Percentiles rank a stretch among this genome's conserved stretches.
These are phyloP conservation scores for Macrosiphum euphorbiae DNA, from an alignment of 2,888 invertebrate genomes.

Conservation along the genomic window DNA sequence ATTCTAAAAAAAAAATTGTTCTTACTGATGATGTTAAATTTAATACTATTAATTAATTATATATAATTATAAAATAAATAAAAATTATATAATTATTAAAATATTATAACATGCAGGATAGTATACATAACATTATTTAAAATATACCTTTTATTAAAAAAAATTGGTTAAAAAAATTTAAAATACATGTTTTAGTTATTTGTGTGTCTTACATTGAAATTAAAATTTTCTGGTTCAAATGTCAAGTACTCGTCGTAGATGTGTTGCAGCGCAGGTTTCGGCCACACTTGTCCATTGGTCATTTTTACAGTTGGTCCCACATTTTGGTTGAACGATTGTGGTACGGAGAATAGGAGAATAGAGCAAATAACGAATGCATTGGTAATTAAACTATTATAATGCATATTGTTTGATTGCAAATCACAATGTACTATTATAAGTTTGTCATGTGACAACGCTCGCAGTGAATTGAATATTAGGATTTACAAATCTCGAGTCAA, in stretches of 20 bases:
- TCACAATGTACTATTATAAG: neutral
- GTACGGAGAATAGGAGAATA: neutral
- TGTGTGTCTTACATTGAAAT: slow-evolving; percentile 71
- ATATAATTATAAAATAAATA: too few relatives aligned
- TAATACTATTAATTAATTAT: too few relatives aligned
- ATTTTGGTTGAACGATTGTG: neutral
- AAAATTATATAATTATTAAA: too few relatives aligned
- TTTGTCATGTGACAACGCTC: neutral
- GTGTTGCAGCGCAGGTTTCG: slow-evolving; percentile 74
- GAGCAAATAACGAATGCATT: neutral
- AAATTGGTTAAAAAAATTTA: neutral
- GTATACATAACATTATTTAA: neutral
- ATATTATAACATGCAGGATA: neutral
- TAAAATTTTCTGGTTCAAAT: slow-evolving; percentile 72
- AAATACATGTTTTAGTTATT: neutral
- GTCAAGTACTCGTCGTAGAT: slow-evolving; percentile 71
- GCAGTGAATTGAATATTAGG: neutral
- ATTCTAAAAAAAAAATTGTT: slow-evolving; percentile 69
- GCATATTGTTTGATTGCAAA: neutral
- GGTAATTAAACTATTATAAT: neutral
- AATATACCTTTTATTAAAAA: neutral
- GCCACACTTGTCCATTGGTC: slow-evolving; percentile 78
- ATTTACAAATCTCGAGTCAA: neutral
- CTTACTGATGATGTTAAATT: too few relatives aligned
- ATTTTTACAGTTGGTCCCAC: slow-evolving; percentile 8